phyloP scores from a whole-genome alignment of 1,140 invertebrate species.

The Ptiloglossa arizonensis region DNA sequence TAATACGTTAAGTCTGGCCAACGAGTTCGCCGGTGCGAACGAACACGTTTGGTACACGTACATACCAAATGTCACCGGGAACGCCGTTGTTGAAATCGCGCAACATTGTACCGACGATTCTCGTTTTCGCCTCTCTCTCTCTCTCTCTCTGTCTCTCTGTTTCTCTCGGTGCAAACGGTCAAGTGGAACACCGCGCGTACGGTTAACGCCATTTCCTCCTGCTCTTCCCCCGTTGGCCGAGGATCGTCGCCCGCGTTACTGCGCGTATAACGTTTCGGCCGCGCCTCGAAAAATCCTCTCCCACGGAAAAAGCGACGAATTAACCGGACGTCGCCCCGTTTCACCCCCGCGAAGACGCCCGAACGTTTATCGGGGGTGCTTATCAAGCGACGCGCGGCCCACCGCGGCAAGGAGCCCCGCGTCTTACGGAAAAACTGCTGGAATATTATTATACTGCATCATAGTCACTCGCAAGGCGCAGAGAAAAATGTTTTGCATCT shows the following conservation, averaged over 20 bases:
- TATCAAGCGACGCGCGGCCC: not conserved
- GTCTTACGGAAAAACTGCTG: slow-evolving; percentile 44
- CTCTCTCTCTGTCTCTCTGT: not conserved
- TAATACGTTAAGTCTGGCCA: slow-evolving; percentile 47
- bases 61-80: slow-evolving; percentile 68
- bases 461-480: slow-evolving; percentile 62
- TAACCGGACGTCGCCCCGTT: not conserved
- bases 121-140: slow-evolving; percentile 31
- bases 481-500: slow-evolving; percentile 70
- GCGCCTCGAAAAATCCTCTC: slow-evolving; percentile 14
- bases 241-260: not conserved
- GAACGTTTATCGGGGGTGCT: not conserved
- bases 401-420: slow-evolving; percentile 2
- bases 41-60: slow-evolving; percentile 62
- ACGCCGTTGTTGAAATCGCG: slow-evolving; percentile 62
- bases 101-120: slow-evolving; percentile 60
- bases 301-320: not conserved
- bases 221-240: not conserved
- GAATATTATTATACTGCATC: slow-evolving; percentile 70
- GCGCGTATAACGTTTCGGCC: not conserved
- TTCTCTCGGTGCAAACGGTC: slow-evolving; percentile 48
- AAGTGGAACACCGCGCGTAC: slow-evolving; percentile 59
- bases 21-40: slow-evolving; percentile 55
- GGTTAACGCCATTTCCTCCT: slow-evolving; percentile 64
- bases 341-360: not conserved